These are phyloP conservation scores for Drosophila mojavensis DNA, from an alignment of 1,140 invertebrate species.

Conservation along the genomic window DNA sequence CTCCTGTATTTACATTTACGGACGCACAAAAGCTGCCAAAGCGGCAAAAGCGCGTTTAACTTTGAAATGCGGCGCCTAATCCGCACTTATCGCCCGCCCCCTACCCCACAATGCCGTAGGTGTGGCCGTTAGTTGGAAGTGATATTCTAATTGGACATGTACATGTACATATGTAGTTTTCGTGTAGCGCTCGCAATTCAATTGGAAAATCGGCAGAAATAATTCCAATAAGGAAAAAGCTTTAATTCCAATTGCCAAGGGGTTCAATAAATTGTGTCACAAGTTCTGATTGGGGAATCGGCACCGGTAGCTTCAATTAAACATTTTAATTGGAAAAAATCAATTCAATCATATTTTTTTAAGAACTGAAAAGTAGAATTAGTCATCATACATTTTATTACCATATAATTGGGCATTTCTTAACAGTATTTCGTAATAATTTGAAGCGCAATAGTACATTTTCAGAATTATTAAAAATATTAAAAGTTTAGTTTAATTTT, in stretches of 20 bases:
- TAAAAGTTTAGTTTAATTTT: too few relatives aligned
- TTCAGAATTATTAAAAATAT: too few relatives aligned
- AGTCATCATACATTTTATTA: too few relatives aligned
- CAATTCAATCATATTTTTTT: too few relatives aligned
- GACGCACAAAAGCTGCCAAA: slow-evolving; percentile 75
- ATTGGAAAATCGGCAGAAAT: background rate
- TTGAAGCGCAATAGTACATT: too few relatives aligned
- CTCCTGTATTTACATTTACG: slow-evolving; percentile 69
- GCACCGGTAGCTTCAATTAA: too few relatives aligned
- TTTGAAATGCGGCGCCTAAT: slow-evolving; percentile 10
- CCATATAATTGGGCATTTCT: too few relatives aligned
- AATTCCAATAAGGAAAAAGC: background rate
- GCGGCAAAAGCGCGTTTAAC: slow-evolving; percentile 69
- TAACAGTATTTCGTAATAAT: too few relatives aligned
- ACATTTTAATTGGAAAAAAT: too few relatives aligned
- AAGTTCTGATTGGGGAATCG: too few relatives aligned
- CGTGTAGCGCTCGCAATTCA: background rate
- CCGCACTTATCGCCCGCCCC: background rate
- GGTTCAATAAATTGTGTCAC: too few relatives aligned
- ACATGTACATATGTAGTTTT: background rate
- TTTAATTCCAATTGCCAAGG: background rate
- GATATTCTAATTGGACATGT: slow-evolving; percentile 1
- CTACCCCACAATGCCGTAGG: background rate
- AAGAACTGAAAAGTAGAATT: too few relatives aligned
- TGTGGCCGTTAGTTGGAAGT: background rate